Percentiles rank a stretch among this genome's conserved stretches.
Conservation (phyloP, 2,888 invertebrate genomes). For the Andrena trimmerana region DNA sequence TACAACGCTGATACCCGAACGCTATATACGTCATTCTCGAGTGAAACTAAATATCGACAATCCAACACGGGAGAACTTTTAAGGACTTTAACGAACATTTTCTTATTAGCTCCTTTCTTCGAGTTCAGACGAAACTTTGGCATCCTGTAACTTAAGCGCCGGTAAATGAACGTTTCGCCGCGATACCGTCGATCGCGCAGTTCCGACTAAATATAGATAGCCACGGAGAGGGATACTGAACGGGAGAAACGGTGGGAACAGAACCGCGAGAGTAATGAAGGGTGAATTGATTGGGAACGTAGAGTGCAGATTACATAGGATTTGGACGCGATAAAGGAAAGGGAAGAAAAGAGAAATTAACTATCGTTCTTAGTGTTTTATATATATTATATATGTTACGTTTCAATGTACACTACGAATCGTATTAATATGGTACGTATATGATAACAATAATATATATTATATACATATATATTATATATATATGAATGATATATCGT, state of each 20-base stretch:
- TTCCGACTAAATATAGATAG: conserved; percentile 12
- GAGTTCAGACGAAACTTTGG: conserved; percentile 22
- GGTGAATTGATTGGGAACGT: neutral
- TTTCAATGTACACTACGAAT: conserved; percentile 65
- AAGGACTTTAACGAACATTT: conserved; percentile 38
- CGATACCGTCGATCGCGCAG: conserved; percentile 36
- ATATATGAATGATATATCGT: conserved; percentile 78
- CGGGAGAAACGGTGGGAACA: neutral
- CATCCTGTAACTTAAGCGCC: conserved; percentile 42
- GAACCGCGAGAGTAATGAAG: neutral
- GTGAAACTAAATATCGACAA: conserved; percentile 47
- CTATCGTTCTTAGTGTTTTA: conserved; percentile 66
- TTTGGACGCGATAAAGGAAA: conserved; percentile 21
- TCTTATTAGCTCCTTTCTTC: conserved; percentile 38
- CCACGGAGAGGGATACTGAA: conserved; percentile 1
- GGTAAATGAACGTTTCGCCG: conserved; percentile 23
- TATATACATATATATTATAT: conserved; percentile 67
- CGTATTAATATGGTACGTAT: conserved; percentile 68
- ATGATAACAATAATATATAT: conserved; percentile 70
- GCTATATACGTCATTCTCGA: conserved; percentile 53
- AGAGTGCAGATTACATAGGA: conserved; percentile 14
- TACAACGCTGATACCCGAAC: conserved; percentile 53
- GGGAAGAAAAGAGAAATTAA: conserved; percentile 40
- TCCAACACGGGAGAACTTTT: conserved; percentile 48
- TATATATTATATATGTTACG: conserved; percentile 69